Evolutionary conservation across 2,888 invertebrate genomes (phyloP), one percentile per base, ranked within the genome.

Genomic region (Hemistola chrysoprasaria): DNA sequence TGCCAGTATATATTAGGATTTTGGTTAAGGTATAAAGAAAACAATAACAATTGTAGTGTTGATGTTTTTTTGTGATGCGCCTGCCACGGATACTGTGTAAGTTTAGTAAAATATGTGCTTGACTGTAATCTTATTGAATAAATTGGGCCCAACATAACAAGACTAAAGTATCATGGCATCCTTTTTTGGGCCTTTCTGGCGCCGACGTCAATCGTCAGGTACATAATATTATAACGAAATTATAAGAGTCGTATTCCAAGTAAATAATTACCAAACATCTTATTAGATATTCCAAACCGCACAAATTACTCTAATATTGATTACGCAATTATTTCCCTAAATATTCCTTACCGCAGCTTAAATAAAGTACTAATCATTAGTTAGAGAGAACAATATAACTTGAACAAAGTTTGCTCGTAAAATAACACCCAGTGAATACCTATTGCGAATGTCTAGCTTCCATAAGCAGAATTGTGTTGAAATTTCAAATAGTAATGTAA

Each of bases 381-480:
- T 36, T 24, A 16, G 8, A 20, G 11, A 20, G 8, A 8, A 11
- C 21, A 32, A 20, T 27, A 36, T 21, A 36, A 36, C 21, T 27
- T 8, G 10, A 28, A 32, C 31, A 27, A 35, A 36, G 36, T 35
- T 42, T n/a, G 16, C n/a, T 6, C 36, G 24, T 36, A 42, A 36
- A 35, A 32, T 36, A 27, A 36, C 41, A 36, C 31, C 23, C 36
- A 11, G 24, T 5, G 30, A 41, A 22, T 36, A n/a, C n/a, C n/a
- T n/a, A 27, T 36, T 24, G 20, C 20, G 16, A 9, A 11, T 20
- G 31, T 36, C 41, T 41, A 26, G 30, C 22, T 35, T 31, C 41
- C 27, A 31, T 26, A 16, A 16, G 16, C 31, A 10, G 11, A 32
- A 3, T 25, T 22, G 22, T 40, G 35, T 40, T 40, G 22, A n/a